A percentile compares a stretch with the other conserved stretches of the same genome.
Evolutionary conservation across 2,888 invertebrate genomes (phyloP).

Genomic region (Ptycholaimellus sp.): DNA sequence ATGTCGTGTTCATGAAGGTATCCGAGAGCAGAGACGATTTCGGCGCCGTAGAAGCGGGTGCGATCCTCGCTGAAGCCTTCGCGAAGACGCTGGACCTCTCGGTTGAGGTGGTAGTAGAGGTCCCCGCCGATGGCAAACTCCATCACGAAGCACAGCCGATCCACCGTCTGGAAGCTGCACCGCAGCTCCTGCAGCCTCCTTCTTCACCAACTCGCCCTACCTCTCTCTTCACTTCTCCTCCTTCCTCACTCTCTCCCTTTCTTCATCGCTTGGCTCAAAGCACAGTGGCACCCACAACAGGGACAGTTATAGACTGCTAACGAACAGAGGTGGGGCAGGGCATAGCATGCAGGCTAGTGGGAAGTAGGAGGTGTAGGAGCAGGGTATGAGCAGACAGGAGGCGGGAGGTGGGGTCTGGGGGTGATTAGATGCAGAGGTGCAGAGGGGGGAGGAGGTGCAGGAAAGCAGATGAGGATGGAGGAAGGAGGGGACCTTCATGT

Average conservation of each 20-base stretch:
- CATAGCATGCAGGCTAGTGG: no score
- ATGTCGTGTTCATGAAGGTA: conserved; percentile 72
- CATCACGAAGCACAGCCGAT: conserved; percentile 96
- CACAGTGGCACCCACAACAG: not conserved
- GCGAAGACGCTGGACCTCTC: conserved; percentile 15
- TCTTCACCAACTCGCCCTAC: not conserved
- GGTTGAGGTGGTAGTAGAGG: conserved; percentile 69
- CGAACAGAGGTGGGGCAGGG: no score
- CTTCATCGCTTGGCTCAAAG: conserved; percentile 1
- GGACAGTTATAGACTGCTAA: no score
- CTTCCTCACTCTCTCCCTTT: conserved; percentile 3
- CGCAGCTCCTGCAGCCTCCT: conserved; percentile 51
- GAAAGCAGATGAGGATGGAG: no score
- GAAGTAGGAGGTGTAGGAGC: no score
- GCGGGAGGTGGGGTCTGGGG: no score
- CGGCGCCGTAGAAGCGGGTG: conserved; percentile 90
- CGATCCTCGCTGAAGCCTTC: conserved; percentile 46
- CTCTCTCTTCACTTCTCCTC: conserved; percentile 5
- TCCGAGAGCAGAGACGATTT: conserved; percentile 85
- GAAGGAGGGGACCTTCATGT: conserved; percentile 65
- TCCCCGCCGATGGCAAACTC: conserved; percentile 97
- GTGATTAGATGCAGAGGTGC: no score
- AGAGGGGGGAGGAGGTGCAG: no score
- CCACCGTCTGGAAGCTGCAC: conserved; percentile 93
- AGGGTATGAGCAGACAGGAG: no score